Percentiles rank a stretch among this genome's conserved stretches.
phyloP scores from a whole-genome alignment of 2,888 invertebrate genomes.

The Caenorhabditis sp. region DNA sequence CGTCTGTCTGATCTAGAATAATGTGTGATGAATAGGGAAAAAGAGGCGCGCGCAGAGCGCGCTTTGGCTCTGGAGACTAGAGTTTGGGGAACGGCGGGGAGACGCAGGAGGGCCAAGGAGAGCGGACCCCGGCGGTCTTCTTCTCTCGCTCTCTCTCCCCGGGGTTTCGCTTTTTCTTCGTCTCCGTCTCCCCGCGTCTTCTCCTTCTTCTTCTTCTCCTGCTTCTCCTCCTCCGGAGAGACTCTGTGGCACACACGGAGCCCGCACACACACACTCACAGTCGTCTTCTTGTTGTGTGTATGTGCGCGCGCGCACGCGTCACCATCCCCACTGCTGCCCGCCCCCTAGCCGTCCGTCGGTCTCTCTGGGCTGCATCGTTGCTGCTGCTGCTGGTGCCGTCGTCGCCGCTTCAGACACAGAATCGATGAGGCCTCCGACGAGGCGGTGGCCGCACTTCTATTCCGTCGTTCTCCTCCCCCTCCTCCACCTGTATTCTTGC shows the following conservation, averaged over 20 bases:
- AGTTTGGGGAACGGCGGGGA: not conserved
- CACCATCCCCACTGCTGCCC: not conserved
- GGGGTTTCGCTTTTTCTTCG: constrained; percentile 12
- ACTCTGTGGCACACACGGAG: not conserved
- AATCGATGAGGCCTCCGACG: constrained; percentile 64
- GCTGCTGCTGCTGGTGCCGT: constrained; percentile 10
- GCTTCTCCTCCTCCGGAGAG: not conserved
- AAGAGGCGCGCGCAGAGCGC: not conserved
- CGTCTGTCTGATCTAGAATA: constrained; percentile 28
- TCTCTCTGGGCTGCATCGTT: not conserved
- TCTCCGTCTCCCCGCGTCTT: constrained; percentile 16
- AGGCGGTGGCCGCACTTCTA: constrained; percentile 26
- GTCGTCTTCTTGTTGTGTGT: not conserved
- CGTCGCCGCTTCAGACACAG: constrained; percentile 16
- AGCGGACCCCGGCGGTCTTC: not conserved
- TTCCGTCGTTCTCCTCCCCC: constrained; percentile 2
- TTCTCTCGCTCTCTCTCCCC: constrained; percentile 9
- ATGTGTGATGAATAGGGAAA: constrained; percentile 32
- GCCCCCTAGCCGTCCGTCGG: constrained; percentile 2
- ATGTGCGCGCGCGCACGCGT: not conserved
- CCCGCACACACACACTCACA: constrained; percentile 7
- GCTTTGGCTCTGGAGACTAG: not conserved
- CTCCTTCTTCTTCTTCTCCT: constrained; percentile 23
- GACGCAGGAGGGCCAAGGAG: not conserved
- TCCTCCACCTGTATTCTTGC: constrained; percentile 1